Evolutionary conservation across 2,113 vertebrate species (phyloP).

Genomic region (Motacilla alba): DNA sequence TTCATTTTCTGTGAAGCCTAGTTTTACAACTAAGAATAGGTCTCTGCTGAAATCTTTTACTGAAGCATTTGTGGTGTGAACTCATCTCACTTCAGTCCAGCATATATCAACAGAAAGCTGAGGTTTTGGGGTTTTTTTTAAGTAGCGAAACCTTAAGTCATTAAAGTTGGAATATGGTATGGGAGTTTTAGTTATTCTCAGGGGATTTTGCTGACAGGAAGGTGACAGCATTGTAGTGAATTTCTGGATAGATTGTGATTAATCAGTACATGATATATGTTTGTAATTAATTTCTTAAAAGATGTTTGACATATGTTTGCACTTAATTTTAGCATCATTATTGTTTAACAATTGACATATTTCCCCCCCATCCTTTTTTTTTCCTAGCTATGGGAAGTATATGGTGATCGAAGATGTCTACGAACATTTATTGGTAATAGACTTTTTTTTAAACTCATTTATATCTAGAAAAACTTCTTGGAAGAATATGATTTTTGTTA

Average conservation of each 20-base stretch:
- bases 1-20: not conserved
- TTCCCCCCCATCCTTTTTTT: not conserved
- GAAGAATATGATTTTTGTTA: not conserved
- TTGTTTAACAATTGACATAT: not conserved
- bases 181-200: not conserved
- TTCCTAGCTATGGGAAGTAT: constrained; percentile 94
- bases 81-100: not conserved
- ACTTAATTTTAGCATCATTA: not conserved
- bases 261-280: not conserved
- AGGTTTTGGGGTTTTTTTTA: not conserved
- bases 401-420: constrained; percentile 90
- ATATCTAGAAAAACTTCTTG: not conserved
- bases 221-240: not conserved
- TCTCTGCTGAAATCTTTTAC: not conserved
- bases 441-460: not conserved
- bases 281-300: not conserved
- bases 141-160: not conserved
- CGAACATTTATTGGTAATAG: constrained; percentile 94
- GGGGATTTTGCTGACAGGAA: not conserved
- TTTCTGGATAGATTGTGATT: not conserved
- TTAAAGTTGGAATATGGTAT: not conserved
- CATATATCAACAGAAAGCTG: not conserved
- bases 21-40: not conserved
- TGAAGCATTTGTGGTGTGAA: not conserved
- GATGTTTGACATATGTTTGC: not conserved